phyloP scores from a whole-genome alignment of 1,140 invertebrate genomes.

The Araneus ventricosus region DNA sequence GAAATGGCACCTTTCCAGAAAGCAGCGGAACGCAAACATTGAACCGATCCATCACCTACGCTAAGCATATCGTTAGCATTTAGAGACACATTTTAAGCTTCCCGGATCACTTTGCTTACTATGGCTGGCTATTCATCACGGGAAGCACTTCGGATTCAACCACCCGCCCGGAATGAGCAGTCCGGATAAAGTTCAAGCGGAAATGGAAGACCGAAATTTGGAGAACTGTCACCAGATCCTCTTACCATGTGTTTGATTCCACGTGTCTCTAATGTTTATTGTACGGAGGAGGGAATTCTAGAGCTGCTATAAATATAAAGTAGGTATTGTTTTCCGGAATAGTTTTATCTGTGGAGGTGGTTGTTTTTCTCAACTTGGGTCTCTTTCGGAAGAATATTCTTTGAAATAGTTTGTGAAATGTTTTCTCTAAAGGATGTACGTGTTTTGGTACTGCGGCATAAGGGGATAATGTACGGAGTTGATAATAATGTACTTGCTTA shows the following conservation, averaged over 20 bases:
- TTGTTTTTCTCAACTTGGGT: background rate
- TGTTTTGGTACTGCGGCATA: too few species aligned
- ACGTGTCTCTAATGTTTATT: constrained; percentile 47
- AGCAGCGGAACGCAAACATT: constrained; percentile 52
- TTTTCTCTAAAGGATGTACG: too few species aligned
- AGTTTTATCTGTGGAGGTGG: background rate
- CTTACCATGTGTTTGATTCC: constrained; percentile 42
- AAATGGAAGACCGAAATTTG: constrained; percentile 52
- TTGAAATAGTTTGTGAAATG: too few species aligned
- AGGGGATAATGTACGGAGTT: too few species aligned
- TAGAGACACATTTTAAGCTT: constrained; percentile 72
- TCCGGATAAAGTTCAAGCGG: constrained; percentile 43
- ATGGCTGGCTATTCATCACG: constrained; percentile 62
- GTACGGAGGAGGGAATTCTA: background rate
- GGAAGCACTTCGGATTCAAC: constrained; percentile 18
- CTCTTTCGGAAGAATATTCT: background rate
- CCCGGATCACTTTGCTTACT: constrained; percentile 58
- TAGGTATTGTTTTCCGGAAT: background rate
- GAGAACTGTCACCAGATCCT: constrained; percentile 45
- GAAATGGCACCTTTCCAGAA: constrained; percentile 65
- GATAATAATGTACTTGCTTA: too few species aligned
- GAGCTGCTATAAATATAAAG: constrained; percentile 24
- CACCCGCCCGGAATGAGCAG: constrained; percentile 12
- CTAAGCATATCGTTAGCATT: constrained; percentile 71
- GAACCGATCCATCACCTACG: constrained; percentile 61